Conservation (phyloP, 2,113 vertebrate species). For the Butastur rufipennis region DNA sequence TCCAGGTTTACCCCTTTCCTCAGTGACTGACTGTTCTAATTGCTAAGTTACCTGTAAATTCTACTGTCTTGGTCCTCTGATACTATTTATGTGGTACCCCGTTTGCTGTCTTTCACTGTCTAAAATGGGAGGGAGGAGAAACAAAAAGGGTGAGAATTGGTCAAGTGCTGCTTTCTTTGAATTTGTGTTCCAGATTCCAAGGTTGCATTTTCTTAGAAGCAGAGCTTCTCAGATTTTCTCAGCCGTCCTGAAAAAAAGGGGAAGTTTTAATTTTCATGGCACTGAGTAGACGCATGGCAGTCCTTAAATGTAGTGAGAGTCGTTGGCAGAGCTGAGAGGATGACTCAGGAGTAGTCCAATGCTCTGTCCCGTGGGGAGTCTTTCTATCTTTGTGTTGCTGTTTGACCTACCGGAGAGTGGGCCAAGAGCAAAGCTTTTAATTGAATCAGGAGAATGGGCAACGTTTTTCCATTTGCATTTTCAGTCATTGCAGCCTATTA, state of each 20-base stretch:
- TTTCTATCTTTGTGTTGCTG: neutral
- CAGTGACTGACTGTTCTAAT: neutral
- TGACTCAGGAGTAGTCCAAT: neutral
- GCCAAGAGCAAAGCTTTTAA: neutral
- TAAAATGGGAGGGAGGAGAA: neutral
- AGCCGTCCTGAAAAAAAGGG: neutral
- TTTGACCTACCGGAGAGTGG: neutral
- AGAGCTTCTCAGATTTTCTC: neutral
- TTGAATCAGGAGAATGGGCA: neutral
- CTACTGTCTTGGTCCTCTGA: neutral
- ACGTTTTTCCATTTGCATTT: neutral
- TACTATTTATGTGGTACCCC: neutral
- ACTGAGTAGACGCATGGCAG: neutral
- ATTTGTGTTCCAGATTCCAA: neutral
- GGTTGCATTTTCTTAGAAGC: neutral
- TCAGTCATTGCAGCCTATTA: neutral
- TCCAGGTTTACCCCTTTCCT: neutral
- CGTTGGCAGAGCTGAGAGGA: neutral
- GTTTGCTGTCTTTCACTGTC: neutral
- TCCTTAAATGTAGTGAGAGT: neutral
- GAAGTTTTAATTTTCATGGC: neutral
- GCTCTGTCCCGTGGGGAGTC: too few species aligned
- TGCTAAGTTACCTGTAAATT: neutral
- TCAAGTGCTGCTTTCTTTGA: neutral
- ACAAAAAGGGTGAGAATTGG: neutral